Evolutionary conservation across 1,140 invertebrate genomes (phyloP).

Genomic region (Parasteatoda tepidariorum): DNA sequence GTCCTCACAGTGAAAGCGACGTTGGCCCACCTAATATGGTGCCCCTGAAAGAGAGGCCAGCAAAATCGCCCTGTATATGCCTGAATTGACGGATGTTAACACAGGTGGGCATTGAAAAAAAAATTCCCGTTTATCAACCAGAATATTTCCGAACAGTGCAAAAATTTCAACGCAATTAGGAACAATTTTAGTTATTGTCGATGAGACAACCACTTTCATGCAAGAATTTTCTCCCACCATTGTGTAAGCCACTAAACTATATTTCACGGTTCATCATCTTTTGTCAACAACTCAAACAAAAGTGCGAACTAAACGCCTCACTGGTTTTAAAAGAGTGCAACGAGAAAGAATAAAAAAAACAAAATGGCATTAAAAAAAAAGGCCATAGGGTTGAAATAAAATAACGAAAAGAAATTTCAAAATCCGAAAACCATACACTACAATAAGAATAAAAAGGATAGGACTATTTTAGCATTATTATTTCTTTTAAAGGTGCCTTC

Average conservation of each 20-base stretch:
- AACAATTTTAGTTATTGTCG: too few species aligned
- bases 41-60: too few species aligned
- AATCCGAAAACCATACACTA: background rate
- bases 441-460: constrained; percentile 7
- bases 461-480: background rate
- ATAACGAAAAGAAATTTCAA: background rate
- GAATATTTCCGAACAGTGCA: too few species aligned
- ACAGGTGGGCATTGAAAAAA: too few species aligned
- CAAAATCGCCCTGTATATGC: too few species aligned
- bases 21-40: too few species aligned
- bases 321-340: constrained; percentile 30
- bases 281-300: constrained; percentile 47
- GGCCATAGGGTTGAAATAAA: background rate
- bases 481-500: background rate
- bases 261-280: constrained; percentile 37
- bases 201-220: too few species aligned
- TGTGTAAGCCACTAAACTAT: background rate
- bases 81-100: too few species aligned
- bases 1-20: too few species aligned
- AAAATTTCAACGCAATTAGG: too few species aligned
- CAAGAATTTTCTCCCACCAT: constrained; percentile 8
- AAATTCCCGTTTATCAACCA: too few species aligned
- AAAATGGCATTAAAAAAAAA: background rate
- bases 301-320: constrained; percentile 45
- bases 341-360: background rate